These are phyloP conservation scores for Gari tellinella DNA, from an alignment of 2,888 invertebrate genomes.

Conservation along the genomic window DNA sequence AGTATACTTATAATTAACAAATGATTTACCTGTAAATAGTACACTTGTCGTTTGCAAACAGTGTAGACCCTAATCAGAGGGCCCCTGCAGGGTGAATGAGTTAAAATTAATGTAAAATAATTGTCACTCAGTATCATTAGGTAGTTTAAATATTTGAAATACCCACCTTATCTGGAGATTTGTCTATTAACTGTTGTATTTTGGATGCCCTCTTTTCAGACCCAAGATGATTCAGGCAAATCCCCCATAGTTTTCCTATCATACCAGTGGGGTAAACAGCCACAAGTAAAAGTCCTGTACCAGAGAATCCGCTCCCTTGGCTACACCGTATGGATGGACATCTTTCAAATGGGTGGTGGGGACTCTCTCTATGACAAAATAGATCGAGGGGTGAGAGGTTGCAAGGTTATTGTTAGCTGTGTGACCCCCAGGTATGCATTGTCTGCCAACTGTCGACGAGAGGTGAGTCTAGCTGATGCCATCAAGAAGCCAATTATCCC, in stretches of 20 bases:
- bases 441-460: constrained; percentile 82
- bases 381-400: constrained; percentile 78
- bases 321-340: constrained; percentile 82
- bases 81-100: too few species aligned
- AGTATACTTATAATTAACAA: too few species aligned
- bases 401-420: constrained; percentile 78
- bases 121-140: too few species aligned
- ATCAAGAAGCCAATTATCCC: constrained; percentile 81
- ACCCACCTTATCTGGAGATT: too few species aligned
- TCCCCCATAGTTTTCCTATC: constrained; percentile 79
- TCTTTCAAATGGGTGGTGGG: constrained; percentile 83
- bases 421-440: constrained; percentile 81
- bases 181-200: too few species aligned
- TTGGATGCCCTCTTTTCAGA: too few species aligned
- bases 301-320: constrained; percentile 72
- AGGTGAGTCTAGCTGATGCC: constrained; percentile 80
- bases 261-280: constrained; percentile 83
- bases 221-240: constrained; percentile 12
- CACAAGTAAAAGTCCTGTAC: constrained; percentile 77
- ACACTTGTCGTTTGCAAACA: too few species aligned
- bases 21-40: too few species aligned
- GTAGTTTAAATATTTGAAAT: too few species aligned
- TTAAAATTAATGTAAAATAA: too few species aligned
- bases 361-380: constrained; percentile 83
- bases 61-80: too few species aligned